Conservation (phyloP, 2,113 vertebrate species). For the Paradisaea rubra region DNA sequence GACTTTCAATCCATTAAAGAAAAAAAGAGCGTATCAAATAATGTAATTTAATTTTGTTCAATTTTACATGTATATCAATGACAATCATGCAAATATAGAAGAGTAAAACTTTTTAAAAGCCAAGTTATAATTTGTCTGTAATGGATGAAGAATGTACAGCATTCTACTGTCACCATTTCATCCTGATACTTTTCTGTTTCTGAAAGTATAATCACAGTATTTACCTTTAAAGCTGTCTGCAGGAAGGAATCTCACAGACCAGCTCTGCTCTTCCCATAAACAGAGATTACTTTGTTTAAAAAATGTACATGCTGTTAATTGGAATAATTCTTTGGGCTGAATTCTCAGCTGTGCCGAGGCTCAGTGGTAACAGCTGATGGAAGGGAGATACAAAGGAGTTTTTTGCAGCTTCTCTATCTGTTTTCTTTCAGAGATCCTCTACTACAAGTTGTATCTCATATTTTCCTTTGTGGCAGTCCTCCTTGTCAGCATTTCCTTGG, state of each 20-base stretch:
- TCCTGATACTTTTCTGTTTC: neutral
- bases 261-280: neutral
- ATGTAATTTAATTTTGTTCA: neutral
- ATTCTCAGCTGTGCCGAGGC: conserved; percentile 8
- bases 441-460: neutral
- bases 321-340: neutral
- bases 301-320: neutral
- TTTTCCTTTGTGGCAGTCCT: neutral
- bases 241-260: neutral
- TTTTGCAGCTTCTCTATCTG: neutral
- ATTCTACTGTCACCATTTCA: neutral
- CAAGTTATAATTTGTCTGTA: neutral
- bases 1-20: neutral
- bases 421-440: neutral
- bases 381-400: neutral
- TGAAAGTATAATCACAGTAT: neutral
- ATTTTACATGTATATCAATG: neutral
- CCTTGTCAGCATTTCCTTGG: neutral
- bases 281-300: neutral
- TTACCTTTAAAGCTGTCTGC: neutral
- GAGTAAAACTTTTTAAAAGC: neutral
- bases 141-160: neutral
- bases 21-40: neutral
- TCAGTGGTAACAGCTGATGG: neutral
- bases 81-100: neutral